Evolutionary conservation across 2,113 vertebrate species (phyloP).

Genomic region (Embiotoca jacksoni): DNA sequence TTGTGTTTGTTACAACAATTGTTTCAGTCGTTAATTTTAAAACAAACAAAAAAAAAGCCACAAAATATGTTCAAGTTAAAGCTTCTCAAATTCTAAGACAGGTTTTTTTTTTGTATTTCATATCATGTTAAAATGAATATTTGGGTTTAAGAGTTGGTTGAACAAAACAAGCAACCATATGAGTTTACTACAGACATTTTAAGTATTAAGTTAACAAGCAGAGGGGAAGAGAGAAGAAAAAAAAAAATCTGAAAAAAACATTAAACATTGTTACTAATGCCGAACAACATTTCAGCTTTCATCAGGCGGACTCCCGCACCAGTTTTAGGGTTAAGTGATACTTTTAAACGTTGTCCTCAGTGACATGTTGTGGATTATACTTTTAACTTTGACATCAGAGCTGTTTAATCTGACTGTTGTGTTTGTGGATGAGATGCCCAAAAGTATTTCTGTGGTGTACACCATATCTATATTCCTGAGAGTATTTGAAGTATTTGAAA

Average conservation of each 20-base stretch:
- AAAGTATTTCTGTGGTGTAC: background rate
- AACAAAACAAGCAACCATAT: no score
- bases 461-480: background rate
- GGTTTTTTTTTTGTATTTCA: no score
- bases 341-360: constrained; percentile 12
- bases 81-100: no score
- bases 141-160: no score
- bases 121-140: no score
- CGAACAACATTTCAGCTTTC: background rate
- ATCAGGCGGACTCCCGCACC: background rate
- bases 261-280: background rate
- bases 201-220: no score
- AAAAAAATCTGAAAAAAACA: background rate
- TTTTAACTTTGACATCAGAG: constrained; percentile 26
- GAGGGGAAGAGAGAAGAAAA: no score
- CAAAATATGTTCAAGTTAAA: no score
- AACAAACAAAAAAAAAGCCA: no score
- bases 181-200: no score
- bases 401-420: constrained; percentile 30
- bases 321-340: background rate
- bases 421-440: constrained; percentile 4
- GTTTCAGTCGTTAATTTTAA: no score
- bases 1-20: no score
- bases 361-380: constrained; percentile 37
- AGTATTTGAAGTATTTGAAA: background rate